A percentile compares a stretch with the other conserved stretches of the same genome.
These are phyloP conservation scores for Electrona antarctica DNA, from an alignment of 2,113 vertebrate species.

Conservation along the genomic window DNA sequence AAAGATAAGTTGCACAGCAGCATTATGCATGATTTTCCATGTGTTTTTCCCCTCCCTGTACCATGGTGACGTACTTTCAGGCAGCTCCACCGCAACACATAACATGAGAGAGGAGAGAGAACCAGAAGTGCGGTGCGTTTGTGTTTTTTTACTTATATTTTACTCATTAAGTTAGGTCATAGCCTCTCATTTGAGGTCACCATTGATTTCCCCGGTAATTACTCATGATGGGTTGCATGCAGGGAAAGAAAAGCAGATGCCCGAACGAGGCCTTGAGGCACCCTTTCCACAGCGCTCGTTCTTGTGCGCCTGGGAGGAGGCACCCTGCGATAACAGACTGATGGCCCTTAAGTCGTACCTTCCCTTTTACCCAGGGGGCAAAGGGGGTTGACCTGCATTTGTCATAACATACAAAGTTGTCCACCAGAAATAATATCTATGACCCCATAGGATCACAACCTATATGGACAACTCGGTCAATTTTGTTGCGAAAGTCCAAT, in stretches of 20 bases:
- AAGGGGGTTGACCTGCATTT: too few species aligned
- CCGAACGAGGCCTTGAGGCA: slow-evolving; percentile 11
- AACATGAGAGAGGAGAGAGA: neutral
- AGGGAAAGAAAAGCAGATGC: neutral
- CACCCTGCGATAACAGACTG: slow-evolving; percentile 42
- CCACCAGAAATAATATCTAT: too few species aligned
- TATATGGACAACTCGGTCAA: too few species aligned
- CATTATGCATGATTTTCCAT: slow-evolving; percentile 22
- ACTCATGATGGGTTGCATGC: neutral
- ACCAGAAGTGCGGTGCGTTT: neutral
- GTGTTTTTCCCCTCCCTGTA: slow-evolving; percentile 10
- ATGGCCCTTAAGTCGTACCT: slow-evolving; percentile 12
- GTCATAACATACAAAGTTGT: too few species aligned
- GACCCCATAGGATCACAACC: too few species aligned
- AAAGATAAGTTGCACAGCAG: slow-evolving; percentile 4
- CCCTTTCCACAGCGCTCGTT: slow-evolving; percentile 7
- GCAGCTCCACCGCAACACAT: neutral
- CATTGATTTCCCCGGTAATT: neutral
- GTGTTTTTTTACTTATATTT: slow-evolving; percentile 13
- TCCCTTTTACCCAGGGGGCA: too few species aligned
- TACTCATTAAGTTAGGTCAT: neutral
- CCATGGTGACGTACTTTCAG: slow-evolving; percentile 9
- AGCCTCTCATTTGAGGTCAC: neutral
- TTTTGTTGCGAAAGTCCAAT: too few species aligned
- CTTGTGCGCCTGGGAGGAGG: slow-evolving; percentile 45